A percentile compares a stretch with the other conserved stretches of the same genome.
These are phyloP conservation scores for Pectinophora gossypiella DNA, from an alignment of 1,140 invertebrate genomes.

Conservation along the genomic window DNA sequence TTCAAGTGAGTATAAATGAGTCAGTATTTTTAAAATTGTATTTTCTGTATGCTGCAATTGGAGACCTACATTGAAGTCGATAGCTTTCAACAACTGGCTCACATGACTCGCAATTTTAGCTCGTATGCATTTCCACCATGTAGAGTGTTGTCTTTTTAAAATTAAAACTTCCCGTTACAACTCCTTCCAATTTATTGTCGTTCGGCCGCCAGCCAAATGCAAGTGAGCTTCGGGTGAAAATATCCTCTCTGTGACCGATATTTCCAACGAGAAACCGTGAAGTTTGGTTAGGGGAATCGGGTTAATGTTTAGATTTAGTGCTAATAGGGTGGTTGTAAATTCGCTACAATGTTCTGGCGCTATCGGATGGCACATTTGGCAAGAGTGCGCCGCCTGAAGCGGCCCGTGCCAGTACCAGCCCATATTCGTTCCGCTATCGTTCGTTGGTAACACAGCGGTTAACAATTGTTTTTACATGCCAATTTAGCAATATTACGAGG, in stretches of 20 bases:
- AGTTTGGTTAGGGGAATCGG: constrained; percentile 67
- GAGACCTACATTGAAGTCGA: too few species aligned
- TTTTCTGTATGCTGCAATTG: too few species aligned
- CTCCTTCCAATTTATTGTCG: constrained; percentile 1
- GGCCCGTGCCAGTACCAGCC: constrained; percentile 55
- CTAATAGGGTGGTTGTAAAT: constrained; percentile 73
- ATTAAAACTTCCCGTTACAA: background rate
- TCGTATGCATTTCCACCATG: too few species aligned
- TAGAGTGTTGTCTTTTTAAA: too few species aligned
- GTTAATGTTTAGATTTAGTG: constrained; percentile 75
- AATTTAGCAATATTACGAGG: too few species aligned
- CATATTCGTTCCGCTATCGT: constrained; percentile 50
- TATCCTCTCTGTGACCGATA: constrained; percentile 52
- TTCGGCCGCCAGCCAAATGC: constrained; percentile 3
- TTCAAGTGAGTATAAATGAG: too few species aligned
- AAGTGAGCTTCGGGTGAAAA: constrained; percentile 27
- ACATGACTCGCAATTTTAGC: too few species aligned
- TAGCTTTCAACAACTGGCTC: too few species aligned
- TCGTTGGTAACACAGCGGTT: constrained; percentile 33
- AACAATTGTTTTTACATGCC: constrained; percentile 54
- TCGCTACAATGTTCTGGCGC: constrained; percentile 62
- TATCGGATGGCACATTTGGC: constrained; percentile 72
- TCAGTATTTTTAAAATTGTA: too few species aligned
- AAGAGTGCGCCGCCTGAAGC: constrained; percentile 42
- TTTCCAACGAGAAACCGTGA: constrained; percentile 51